A percentile compares a stretch with the other conserved stretches of the same genome.
Evolutionary conservation across 2,797 vertebrate species (phyloP).

Genomic region (Phoeniculus purpureus): DNA sequence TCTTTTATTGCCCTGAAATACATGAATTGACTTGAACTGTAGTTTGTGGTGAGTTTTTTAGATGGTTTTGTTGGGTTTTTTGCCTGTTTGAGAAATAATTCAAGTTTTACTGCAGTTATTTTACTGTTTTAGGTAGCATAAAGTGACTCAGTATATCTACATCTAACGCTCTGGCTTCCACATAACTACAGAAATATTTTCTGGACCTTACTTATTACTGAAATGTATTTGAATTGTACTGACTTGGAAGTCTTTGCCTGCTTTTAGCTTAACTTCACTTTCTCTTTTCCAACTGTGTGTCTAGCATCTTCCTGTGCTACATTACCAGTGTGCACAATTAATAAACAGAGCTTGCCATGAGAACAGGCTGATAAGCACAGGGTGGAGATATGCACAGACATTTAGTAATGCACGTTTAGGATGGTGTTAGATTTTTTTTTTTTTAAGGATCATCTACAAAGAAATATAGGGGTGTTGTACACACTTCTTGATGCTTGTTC

Average conservation of each 20-base stretch:
- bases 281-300: not conserved
- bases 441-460: not conserved
- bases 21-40: not conserved
- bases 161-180: not conserved
- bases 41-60: no score
- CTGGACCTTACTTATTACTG: not conserved
- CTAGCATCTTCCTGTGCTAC: not conserved
- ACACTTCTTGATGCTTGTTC: not conserved
- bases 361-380: not conserved
- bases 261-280: not conserved
- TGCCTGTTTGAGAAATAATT: not conserved
- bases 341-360: not conserved
- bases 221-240: not conserved
- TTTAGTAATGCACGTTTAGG: not conserved
- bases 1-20: not conserved
- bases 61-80: not conserved
- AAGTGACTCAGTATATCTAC: not conserved
- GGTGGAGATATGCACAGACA: not conserved
- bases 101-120: not conserved
- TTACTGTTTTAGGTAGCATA: not conserved
- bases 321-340: not conserved
- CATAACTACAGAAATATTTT: not conserved
- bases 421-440: not conserved
- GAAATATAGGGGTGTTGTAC: accelerated
- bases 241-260: not conserved